Base-by-base conservation (phyloP, 2,888 invertebrate genomes). In the Cantharis nigra region DNA sequence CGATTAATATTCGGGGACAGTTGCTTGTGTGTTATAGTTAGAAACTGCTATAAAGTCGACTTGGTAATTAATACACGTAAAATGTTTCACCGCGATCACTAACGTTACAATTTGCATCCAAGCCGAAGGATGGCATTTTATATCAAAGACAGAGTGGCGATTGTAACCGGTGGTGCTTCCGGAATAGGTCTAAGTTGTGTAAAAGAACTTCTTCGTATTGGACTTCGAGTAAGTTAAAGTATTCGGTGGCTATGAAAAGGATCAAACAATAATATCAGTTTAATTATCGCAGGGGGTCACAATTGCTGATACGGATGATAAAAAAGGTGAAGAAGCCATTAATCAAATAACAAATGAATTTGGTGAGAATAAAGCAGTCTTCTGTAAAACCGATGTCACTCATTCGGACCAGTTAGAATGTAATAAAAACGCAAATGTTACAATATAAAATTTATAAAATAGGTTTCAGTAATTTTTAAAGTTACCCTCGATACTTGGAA, bases 401-500 rank as follows among this genome's bases (percentile, higher is more conserved):
- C 93, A 94, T 85, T 92, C 92, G 83, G 91, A 92, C 18, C 93
- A 94, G 86, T 92, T 93, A 83, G 93, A 94, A 90, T 93, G 94
- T 93, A 87, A 86, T 49, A n/a, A 49, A 49, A n/a, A 49, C 49
- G 49, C 26, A 14, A 26, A 28, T 69, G 69, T 28, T 30, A 14
- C 14, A 67, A 67, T 13, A 13, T n/a, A 26, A 14, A n/a, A 16
- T 65, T 65, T 65, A 20, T 20, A 23, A 20, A 65, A 18, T 65
- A 18, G 81, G 30, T 91, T 67, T 88, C 89, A 85, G 88, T 79
- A 67, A 87, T 89, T 5, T 89, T 87, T 28, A 87, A 88, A 64
- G 84, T 85, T 11, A 83, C 87, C 2, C 71, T 86, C 23, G 79
- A 84, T 11, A 83, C 81, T 5, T 89, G 88, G 82, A 89, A 89